phyloP scores from a whole-genome alignment of 2,113 vertebrate species.

The Oryzias melastigma region DNA sequence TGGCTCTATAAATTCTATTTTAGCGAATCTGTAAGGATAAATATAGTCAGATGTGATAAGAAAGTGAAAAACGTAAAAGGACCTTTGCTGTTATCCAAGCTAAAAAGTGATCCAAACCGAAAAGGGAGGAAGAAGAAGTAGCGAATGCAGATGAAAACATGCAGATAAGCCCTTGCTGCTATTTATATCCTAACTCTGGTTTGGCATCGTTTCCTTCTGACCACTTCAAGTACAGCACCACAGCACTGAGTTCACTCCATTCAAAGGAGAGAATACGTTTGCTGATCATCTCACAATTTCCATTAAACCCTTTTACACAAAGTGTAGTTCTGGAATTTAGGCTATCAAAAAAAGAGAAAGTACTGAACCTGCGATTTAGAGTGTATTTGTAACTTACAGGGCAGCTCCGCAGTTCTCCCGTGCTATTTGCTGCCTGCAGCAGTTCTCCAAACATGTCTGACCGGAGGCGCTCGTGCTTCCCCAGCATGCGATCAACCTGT shows the following conservation, averaged over 20 bases:
- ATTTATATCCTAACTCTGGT: constrained; percentile 72
- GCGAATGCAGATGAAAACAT: constrained; percentile 66
- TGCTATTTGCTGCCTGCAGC: constrained; percentile 93
- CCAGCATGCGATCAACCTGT: constrained; percentile 89
- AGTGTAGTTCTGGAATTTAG: constrained; percentile 3
- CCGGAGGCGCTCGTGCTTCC: constrained; percentile 87
- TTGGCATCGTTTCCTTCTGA: constrained; percentile 55
- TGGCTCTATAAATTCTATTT: too few relatives aligned
- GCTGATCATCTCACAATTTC: constrained; percentile 10
- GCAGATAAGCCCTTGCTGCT: constrained; percentile 62
- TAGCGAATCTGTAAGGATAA: too few relatives aligned
- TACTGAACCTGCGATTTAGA: neutral
- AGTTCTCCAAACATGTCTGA: constrained; percentile 95
- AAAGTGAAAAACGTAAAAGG: too few relatives aligned
- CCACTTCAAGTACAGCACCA: constrained; percentile 49
- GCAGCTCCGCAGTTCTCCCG: constrained; percentile 92
- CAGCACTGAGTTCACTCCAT: constrained; percentile 38
- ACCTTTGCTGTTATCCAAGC: too few relatives aligned
- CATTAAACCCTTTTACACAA: neutral
- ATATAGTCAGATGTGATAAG: too few relatives aligned
- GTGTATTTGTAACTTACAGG: constrained; percentile 79
- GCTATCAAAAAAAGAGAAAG: neutral
- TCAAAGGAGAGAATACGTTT: constrained; percentile 13
- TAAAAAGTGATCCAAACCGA: constrained; percentile 26
- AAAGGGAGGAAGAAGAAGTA: constrained; percentile 54